Conservation (phyloP, 1,140 invertebrate genomes). For the Diachasma alloeum region DNA sequence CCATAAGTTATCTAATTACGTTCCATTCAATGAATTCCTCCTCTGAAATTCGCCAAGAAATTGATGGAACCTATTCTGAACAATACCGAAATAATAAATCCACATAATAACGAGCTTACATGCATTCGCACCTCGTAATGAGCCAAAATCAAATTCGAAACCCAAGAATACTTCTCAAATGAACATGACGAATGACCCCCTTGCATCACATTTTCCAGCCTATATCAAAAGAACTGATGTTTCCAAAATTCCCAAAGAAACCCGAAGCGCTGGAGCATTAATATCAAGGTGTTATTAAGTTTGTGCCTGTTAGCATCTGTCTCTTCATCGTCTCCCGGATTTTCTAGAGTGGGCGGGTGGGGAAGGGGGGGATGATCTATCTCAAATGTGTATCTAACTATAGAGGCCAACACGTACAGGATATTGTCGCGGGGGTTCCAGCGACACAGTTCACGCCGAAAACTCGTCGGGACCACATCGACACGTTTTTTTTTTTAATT, state of each 20-base stretch:
- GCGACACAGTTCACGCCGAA: slow-evolving; percentile 60
- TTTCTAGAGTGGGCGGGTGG: slow-evolving; percentile 23
- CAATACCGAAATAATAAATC: too few relatives aligned
- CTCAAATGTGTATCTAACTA: slow-evolving; percentile 56
- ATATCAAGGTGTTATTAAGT: slow-evolving; percentile 4
- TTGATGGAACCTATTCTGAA: too few relatives aligned
- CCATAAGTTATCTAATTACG: too few relatives aligned
- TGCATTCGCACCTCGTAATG: too few relatives aligned
- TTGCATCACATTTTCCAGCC: neutral
- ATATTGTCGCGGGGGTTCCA: slow-evolving; percentile 59
- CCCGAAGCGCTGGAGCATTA: neutral
- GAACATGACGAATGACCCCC: neutral
- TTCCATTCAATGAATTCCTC: too few relatives aligned
- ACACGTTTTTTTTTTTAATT: neutral
- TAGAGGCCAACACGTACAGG: slow-evolving; percentile 56
- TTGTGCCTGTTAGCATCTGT: slow-evolving; percentile 10
- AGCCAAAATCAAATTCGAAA: too few relatives aligned
- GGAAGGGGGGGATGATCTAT: slow-evolving; percentile 38
- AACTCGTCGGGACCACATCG: slow-evolving; percentile 55
- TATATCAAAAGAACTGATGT: neutral
- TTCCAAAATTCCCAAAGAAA: neutral
- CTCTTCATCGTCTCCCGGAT: slow-evolving; percentile 8
- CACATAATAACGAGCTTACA: too few relatives aligned
- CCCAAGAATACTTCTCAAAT: too few relatives aligned
- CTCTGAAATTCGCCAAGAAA: too few relatives aligned